Evolutionary conservation across 2,113 vertebrate species (phyloP), one percentile per base, ranked within the genome.

Genomic region (Dromaius novaehollandiae): DNA sequence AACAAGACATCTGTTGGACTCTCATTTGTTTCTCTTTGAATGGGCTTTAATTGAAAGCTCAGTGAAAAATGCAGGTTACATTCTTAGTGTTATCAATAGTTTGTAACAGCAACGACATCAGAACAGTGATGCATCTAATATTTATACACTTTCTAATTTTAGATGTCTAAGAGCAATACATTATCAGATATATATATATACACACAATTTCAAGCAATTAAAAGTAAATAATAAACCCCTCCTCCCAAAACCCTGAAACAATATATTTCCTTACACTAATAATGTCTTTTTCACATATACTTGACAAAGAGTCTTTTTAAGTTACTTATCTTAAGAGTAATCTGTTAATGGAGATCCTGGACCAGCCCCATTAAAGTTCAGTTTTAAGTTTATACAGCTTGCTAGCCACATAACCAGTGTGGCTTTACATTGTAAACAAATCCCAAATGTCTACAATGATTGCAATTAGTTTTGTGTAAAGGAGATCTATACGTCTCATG

Each of bases 21-120:
- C 97, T 96, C 87, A 87, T 95, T 83, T 95, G 89, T 97, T 96
- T 98, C 98, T 95, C 98, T 98, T 98, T 95, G 94, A 98, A 98
- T 79, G 97, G 97, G 97, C 97, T 98, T 98, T 99, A 98, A 98
- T 99, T 97, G 97, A 98, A 97, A 98, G 98, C 89, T 90, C 97
- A 94, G 97, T 98, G 98, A 98, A 98, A 98, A 98, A 98, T 96
- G 97, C 97, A 98, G 98, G 96, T 98, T 98, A 98, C 98, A 98
- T 97, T 97, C 96, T 98, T 97, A 98, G 98, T 97, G 97, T 97
- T 97, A 98, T 97, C 97, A 94, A 97, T 97, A 97, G 50, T 87
- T 96, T 97, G 91, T 83, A 98, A 98, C 97, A 97, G 97, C 96
- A 97, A 95, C 93, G 96, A 98, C 96, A 97, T 97, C 96, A 94